Conservation (phyloP, 2,113 vertebrate genomes). For the Eonycteris spelaea region DNA sequence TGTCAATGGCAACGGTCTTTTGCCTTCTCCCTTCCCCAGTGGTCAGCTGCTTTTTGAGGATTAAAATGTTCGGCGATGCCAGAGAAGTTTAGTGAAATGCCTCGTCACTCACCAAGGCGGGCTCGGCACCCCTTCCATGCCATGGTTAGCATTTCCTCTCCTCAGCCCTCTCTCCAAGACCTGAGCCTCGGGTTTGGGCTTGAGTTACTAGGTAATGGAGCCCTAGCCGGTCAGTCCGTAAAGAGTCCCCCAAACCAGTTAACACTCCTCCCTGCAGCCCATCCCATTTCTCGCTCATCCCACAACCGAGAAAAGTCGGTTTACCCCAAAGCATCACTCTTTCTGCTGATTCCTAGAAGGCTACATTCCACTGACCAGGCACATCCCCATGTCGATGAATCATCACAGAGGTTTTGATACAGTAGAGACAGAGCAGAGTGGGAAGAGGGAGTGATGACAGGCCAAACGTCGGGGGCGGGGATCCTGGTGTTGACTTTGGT, state of each 20-base stretch:
- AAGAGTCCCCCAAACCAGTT: not conserved
- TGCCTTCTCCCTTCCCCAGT: not conserved
- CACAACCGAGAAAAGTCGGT: not conserved
- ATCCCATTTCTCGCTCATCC: not conserved
- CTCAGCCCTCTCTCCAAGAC: too few relatives aligned
- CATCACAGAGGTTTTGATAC: not conserved
- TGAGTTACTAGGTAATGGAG: not conserved
- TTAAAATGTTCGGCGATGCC: not conserved
- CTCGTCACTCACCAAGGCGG: not conserved
- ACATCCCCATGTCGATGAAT: fast-evolving
- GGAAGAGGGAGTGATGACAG: too few relatives aligned
- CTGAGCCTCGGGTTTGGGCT: not conserved
- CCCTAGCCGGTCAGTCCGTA: not conserved
- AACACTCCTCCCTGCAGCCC: not conserved
- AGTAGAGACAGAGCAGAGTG: not conserved
- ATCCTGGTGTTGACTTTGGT: not conserved
- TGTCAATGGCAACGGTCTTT: not conserved
- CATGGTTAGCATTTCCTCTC: not conserved
- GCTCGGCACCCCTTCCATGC: not conserved
- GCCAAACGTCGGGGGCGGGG: not conserved
- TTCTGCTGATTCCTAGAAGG: not conserved
- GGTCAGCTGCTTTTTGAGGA: not conserved
- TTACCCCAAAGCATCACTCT: not conserved
- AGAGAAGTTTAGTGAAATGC: not conserved
- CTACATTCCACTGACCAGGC: fast-evolving